A percentile compares a stretch with the other conserved stretches of the same genome.
These are phyloP conservation scores for Avahi laniger DNA, from an alignment of 2,797 vertebrate genomes.

Conservation along the genomic window DNA sequence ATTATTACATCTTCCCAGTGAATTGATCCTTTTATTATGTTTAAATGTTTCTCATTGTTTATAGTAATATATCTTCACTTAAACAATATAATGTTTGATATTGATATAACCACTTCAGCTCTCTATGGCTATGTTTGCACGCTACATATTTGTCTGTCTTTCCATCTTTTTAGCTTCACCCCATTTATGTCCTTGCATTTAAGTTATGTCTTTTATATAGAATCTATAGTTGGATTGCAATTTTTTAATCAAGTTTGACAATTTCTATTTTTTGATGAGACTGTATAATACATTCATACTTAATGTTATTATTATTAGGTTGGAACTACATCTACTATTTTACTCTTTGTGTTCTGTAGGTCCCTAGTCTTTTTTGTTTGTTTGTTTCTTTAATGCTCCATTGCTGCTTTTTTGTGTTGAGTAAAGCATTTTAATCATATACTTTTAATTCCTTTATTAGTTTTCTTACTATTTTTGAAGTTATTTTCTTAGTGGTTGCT, in stretches of 20 bases:
- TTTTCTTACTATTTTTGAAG: not conserved
- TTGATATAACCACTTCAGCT: not conserved
- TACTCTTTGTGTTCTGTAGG: not conserved
- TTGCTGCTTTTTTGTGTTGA: not conserved
- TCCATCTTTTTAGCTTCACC: not conserved
- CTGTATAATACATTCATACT: not conserved
- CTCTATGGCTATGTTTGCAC: not conserved
- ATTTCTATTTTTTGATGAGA: not conserved
- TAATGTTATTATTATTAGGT: not conserved
- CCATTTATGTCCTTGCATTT: not conserved
- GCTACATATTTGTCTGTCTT: not conserved
- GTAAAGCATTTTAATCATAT: not conserved
- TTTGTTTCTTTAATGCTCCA: not conserved
- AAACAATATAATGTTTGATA: not conserved
- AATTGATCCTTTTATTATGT: not conserved
- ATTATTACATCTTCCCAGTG: not conserved
- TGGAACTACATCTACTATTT: not conserved
- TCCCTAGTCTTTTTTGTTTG: not conserved
- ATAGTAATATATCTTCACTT: not conserved
- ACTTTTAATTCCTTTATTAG: not conserved
- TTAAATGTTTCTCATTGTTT: not conserved
- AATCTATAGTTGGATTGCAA: not conserved
- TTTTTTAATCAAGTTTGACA: not conserved
- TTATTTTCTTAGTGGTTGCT: not conserved
- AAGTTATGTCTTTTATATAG: not conserved